Percentiles rank a stretch among this genome's conserved stretches.
phyloP scores from a whole-genome alignment of 23 tunicate genomes.

The Ascidia mentula region DNA sequence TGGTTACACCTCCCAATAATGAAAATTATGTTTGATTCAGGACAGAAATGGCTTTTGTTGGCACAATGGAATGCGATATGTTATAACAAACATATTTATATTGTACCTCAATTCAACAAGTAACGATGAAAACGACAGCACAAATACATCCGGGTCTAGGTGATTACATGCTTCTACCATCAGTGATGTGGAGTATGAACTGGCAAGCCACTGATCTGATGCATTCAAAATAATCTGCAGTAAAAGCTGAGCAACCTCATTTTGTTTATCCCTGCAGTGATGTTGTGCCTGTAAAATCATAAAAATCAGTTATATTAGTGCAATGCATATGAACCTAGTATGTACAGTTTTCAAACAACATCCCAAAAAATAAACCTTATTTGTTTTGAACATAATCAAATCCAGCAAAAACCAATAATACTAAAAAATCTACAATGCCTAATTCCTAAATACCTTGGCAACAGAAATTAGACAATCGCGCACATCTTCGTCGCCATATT shows the following conservation, averaged over 20 bases:
- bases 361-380: too few relatives aligned
- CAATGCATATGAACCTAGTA: too few relatives aligned
- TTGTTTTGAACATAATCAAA: too few relatives aligned
- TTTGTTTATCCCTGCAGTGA: neutral
- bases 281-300: neutral
- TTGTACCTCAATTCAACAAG: neutral
- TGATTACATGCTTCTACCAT: neutral
- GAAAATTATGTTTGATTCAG: too few relatives aligned
- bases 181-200: neutral
- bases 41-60: too few relatives aligned
- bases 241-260: neutral
- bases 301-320: too few relatives aligned
- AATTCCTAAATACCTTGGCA: neutral
- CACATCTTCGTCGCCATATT: neutral
- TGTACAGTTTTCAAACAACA: too few relatives aligned
- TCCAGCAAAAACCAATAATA: too few relatives aligned
- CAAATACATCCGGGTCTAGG: neutral
- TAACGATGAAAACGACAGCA: neutral
- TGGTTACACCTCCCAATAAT: too few relatives aligned
- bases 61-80: too few relatives aligned
- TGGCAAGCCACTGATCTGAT: neutral
- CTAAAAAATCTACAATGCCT: too few relatives aligned
- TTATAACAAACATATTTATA: too few relatives aligned
- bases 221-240: neutral
- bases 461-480: neutral